Conservation (phyloP, 2,113 vertebrate genomes). For the Rhinoptilus africanus region DNA sequence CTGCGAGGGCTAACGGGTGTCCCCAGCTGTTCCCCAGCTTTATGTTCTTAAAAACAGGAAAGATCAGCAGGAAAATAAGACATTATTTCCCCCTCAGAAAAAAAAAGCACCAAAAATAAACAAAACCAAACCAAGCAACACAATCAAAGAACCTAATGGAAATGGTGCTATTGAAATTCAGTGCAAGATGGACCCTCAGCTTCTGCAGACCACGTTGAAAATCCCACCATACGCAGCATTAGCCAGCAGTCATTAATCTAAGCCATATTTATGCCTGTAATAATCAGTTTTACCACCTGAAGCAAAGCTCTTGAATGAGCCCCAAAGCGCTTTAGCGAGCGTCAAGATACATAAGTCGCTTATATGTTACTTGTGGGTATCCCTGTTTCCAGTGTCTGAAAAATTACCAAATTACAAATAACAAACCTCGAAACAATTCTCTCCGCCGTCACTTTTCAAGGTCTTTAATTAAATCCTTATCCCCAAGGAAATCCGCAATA, state of each 20-base stretch:
- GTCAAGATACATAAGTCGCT: background rate
- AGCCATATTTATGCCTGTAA: background rate
- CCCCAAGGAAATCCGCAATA: background rate
- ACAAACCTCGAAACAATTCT: background rate
- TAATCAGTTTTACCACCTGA: background rate
- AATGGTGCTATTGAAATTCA: background rate
- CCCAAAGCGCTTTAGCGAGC: background rate
- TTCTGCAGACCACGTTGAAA: background rate
- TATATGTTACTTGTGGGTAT: background rate
- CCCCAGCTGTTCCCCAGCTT: background rate
- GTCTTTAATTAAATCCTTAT: background rate
- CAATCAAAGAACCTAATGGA: background rate
- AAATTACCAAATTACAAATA: background rate
- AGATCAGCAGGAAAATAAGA: background rate
- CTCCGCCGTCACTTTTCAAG: background rate
- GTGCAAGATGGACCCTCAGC: background rate
- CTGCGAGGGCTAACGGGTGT: rapidly evolving
- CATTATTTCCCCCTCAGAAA: background rate
- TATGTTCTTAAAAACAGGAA: background rate
- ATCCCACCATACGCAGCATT: background rate
- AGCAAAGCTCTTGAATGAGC: background rate
- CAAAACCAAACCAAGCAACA: background rate
- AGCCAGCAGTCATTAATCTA: background rate
- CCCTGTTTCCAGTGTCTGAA: rapidly evolving
- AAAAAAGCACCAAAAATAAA: background rate